Percentiles rank a stretch among this genome's conserved stretches.
phyloP scores from a whole-genome alignment of 1,140 invertebrate genomes.

The Habropoda laboriosa region DNA sequence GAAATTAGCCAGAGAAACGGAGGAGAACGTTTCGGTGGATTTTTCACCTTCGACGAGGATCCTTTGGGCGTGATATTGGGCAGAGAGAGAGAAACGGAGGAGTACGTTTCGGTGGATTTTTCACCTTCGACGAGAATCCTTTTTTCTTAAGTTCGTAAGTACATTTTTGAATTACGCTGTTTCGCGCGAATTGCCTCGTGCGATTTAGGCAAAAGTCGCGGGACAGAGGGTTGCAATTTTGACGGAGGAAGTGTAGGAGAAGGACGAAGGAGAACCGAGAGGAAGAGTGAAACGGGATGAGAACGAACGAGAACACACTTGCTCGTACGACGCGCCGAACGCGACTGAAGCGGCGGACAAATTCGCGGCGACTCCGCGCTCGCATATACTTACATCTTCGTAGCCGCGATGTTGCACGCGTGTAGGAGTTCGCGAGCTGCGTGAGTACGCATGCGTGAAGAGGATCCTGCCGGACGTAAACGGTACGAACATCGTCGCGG shows the following conservation, averaged over 20 bases:
- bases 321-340: constrained; percentile 67
- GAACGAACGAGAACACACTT: constrained; percentile 54
- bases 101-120: too few species aligned
- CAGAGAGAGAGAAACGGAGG: neutral
- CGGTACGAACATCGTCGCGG: neutral
- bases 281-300: neutral
- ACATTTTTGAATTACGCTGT: constrained; percentile 1
- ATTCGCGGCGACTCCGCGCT: constrained; percentile 28
- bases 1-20: neutral
- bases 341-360: constrained; percentile 63
- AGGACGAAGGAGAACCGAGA: neutral
- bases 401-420: constrained; percentile 39
- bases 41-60: constrained; percentile 17
- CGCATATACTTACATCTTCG: constrained; percentile 12
- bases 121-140: constrained; percentile 5
- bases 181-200: neutral
- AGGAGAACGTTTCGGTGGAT: neutral
- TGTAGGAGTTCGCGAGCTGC: constrained; percentile 9
- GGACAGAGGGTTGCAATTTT: neutral
- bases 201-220: neutral
- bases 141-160: neutral
- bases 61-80: neutral
- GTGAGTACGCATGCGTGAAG: constrained; percentile 33
- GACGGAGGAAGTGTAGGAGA: neutral
- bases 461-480: neutral